Conservation (phyloP, 2,113 vertebrate genomes). For the Ariopsis seemanni region DNA sequence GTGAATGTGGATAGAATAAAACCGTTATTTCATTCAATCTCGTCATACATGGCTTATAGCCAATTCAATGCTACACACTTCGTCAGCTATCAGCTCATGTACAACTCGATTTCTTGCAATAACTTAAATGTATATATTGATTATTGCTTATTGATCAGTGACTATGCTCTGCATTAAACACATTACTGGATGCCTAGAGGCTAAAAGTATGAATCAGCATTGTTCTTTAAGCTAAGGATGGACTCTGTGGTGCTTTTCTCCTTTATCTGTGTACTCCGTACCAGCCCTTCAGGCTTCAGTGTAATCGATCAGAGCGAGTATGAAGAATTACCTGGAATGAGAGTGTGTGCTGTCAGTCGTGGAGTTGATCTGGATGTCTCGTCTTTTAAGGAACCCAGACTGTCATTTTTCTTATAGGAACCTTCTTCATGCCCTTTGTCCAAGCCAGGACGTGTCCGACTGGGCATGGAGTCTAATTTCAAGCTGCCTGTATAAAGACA, state of each 20-base stretch:
- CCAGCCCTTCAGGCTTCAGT: neutral
- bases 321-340: conserved; percentile 1
- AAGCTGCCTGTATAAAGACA: neutral
- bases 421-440: neutral
- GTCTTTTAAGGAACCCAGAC: neutral
- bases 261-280: neutral
- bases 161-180: neutral
- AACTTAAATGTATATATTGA: conserved; percentile 23
- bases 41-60: no score
- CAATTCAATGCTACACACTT: no score
- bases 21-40: no score
- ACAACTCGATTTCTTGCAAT: no score
- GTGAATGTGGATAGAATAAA: no score
- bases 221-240: conserved; percentile 13
- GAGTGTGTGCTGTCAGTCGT: neutral
- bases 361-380: neutral
- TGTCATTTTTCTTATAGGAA: neutral
- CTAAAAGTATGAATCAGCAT: neutral
- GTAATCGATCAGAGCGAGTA: neutral
- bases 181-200: neutral
- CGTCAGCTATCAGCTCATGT: no score
- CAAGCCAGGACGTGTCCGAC: neutral
- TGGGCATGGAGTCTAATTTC: neutral
- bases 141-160: conserved; percentile 14
- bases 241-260: neutral